phyloP scores from a whole-genome alignment of 1,140 invertebrate genomes.

The Diuraphis noxia region DNA sequence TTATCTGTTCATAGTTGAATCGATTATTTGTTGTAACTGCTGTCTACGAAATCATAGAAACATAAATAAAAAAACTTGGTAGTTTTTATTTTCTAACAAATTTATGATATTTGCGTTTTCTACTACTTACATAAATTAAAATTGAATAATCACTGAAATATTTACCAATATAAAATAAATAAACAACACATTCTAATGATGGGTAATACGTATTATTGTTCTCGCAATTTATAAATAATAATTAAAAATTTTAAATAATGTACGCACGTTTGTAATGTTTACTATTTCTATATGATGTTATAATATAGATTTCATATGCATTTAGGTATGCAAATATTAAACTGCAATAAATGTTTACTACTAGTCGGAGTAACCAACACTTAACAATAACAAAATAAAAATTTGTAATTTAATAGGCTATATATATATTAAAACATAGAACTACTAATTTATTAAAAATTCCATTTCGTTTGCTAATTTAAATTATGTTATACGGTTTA shows the following conservation, averaged over 20 bases:
- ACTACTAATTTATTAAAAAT: not conserved
- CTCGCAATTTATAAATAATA: not conserved
- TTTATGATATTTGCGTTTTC: not conserved
- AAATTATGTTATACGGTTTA: not conserved
- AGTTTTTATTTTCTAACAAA: not conserved
- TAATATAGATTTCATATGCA: not conserved
- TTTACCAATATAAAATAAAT: not conserved
- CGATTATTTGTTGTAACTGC: not conserved
- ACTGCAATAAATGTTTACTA: not conserved
- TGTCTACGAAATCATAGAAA: not conserved
- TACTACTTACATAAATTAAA: not conserved
- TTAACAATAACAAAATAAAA: not conserved
- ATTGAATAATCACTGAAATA: not conserved
- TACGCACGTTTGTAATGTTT: not conserved
- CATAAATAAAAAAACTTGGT: not conserved
- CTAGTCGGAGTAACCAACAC: not conserved
- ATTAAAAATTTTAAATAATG: not conserved
- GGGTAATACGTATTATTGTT: not conserved
- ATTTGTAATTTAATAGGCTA: not conserved
- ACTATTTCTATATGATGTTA: not conserved
- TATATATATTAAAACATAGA: not conserved
- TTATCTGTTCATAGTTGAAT: not conserved
- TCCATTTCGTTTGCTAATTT: not conserved
- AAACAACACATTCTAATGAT: not conserved
- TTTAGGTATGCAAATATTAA: not conserved